Evolutionary conservation across 2,888 invertebrate species (phyloP).

Genomic region (Cryptus viduatorius): DNA sequence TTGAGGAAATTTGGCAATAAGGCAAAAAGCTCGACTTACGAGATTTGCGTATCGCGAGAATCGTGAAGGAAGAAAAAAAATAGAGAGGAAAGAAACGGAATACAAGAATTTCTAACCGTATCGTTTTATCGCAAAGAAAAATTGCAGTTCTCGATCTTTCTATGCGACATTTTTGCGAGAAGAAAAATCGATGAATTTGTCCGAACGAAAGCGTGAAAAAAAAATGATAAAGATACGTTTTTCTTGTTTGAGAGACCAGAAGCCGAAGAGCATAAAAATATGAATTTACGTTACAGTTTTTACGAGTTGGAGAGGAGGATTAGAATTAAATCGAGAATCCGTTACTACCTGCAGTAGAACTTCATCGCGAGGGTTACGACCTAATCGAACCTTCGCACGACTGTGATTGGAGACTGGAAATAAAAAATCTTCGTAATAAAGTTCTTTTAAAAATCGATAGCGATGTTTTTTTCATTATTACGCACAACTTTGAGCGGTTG

Average conservation of each 20-base stretch:
- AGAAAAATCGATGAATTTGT: neutral
- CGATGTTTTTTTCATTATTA: neutral
- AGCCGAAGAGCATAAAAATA: neutral
- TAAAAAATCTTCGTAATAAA: conserved; percentile 58
- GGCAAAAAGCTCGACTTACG: conserved; percentile 34
- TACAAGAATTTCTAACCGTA: neutral
- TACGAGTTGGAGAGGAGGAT: conserved; percentile 6
- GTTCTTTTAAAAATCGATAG: conserved; percentile 38
- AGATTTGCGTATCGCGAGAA: conserved; percentile 6
- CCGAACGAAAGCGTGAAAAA: neutral
- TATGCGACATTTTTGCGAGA: neutral
- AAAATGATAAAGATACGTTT: neutral
- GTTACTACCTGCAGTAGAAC: conserved; percentile 49
- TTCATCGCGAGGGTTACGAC: conserved; percentile 39
- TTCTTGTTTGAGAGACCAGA: neutral
- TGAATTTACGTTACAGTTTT: conserved; percentile 7
- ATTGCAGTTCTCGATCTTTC: neutral
- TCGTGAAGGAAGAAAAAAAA: neutral
- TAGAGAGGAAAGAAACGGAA: neutral
- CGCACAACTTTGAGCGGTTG: too few relatives aligned
- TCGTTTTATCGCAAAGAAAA: conserved; percentile 1
- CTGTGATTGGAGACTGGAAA: conserved; percentile 53
- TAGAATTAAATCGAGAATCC: conserved; percentile 21
- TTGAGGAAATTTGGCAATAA: neutral
- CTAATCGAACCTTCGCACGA: conserved; percentile 43